Base-by-base conservation (phyloP, 2,797 vertebrate genomes). In the Silurus aristotelis region DNA sequence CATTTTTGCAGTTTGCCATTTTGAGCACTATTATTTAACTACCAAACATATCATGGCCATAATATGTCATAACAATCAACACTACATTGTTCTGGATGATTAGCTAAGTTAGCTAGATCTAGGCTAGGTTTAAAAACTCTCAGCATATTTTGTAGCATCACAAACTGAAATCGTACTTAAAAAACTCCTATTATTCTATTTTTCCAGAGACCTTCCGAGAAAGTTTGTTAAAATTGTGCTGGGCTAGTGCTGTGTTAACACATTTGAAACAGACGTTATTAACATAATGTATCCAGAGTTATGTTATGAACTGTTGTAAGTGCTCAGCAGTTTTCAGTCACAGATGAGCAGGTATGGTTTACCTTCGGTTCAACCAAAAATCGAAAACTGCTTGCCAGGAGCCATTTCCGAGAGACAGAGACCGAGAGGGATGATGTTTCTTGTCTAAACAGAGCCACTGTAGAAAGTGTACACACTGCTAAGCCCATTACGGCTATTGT, bases 401-500 rank as follows among this genome's bases (percentile, higher is more conserved):
- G 31, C 22, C 64, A 63, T 20, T 72, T 46, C 19, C 5, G 72
- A 77, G 80, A 82, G 22, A 22, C 6, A 9, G 25, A n/a, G 20
- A 17, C 14, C 4, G 6, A 19, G n/a, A 17, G 17, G 31, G 25
- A 60, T 2, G 0, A 19, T 80, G 87, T 89, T 89, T 88, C 66
- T 72, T 87, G 82, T 60, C 79, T 82, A 90, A 90, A 88, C 85
- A 81, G 31, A 80, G 77, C 58, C 67, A 43, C 72, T 88, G 85
- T 89, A 80, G 86, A 89, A 73, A 71, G 48, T 87, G 80, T 86
- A 88, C 81, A 88, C 84, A 77, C 60, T 1, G 9, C 64, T 38
- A 5, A 78, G 72, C n/a, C 22, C 43, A 60, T 25, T 25, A 66
- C 27, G 75, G 64, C 73, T 89, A 71, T 80, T 87, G 83, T 73